Percentiles rank a stretch among this genome's conserved stretches.
Evolutionary conservation across 2,888 invertebrate genomes (phyloP).

Genomic region (Spialia ferax): DNA sequence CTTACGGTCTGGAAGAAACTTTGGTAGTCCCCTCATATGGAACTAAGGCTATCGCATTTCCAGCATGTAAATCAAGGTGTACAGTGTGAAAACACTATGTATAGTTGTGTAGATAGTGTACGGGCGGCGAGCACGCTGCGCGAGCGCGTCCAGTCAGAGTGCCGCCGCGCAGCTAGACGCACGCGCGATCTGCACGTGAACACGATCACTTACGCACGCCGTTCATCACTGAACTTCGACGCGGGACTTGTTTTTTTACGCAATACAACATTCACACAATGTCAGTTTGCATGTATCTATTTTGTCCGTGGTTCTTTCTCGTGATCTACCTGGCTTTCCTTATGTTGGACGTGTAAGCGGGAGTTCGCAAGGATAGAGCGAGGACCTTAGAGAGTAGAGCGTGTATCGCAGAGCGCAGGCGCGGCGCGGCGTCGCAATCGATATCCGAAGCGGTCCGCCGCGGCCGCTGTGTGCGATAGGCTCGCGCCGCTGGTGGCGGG

Average conservation of each 20-base stretch:
- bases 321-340: conserved; percentile 89
- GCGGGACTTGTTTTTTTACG: conserved; percentile 54
- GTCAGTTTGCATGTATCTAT: conserved; percentile 88
- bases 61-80: conserved; percentile 77
- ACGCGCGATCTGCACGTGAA: conserved; percentile 79
- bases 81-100: conserved; percentile 59
- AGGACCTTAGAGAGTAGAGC: conserved; percentile 32
- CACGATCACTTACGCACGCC: conserved; percentile 50
- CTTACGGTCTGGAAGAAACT: conserved; percentile 44
- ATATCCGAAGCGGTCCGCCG: conserved; percentile 48
- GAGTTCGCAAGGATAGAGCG: conserved; percentile 53
- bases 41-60: conserved; percentile 53
- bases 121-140: conserved; percentile 78
- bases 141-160: conserved; percentile 85
- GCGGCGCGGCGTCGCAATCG: conserved; percentile 61
- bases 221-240: conserved; percentile 71
- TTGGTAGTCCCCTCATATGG: conserved; percentile 43
- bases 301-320: conserved; percentile 90
- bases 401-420: conserved; percentile 66
- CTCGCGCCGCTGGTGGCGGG: conserved; percentile 47
- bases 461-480: conserved; percentile 60
- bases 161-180: conserved; percentile 85
- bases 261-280: conserved; percentile 65
- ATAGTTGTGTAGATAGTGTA: conserved; percentile 73
- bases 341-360: conserved; percentile 86